These are phyloP conservation scores for Amiota communis DNA, from an alignment of 2,888 invertebrate species.

Conservation along the genomic window DNA sequence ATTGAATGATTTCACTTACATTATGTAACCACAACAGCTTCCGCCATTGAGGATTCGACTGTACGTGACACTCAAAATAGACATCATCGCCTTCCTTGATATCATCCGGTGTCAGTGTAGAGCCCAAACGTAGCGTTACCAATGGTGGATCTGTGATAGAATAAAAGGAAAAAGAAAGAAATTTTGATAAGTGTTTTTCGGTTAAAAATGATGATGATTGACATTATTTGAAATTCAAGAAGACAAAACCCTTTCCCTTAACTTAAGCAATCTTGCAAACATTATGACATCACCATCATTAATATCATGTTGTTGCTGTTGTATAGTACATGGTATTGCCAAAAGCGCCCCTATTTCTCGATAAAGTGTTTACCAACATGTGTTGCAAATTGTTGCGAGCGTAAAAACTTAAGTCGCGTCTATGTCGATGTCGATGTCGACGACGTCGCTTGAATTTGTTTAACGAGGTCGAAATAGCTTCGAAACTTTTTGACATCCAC, in stretches of 20 bases:
- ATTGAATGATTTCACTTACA: constrained; percentile 77
- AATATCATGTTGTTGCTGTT: too few species aligned
- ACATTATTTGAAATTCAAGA: too few species aligned
- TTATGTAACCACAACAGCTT: constrained; percentile 91
- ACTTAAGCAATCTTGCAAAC: neutral
- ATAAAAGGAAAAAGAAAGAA: constrained; percentile 12
- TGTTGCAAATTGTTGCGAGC: constrained; percentile 54
- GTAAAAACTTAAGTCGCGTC: constrained; percentile 52
- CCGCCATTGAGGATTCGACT: constrained; percentile 88
- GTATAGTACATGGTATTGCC: neutral
- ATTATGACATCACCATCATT: neutral
- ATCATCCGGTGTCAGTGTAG: constrained; percentile 87
- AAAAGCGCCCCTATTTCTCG: neutral
- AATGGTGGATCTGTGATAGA: constrained; percentile 85
- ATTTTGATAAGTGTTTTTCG: constrained; percentile 6
- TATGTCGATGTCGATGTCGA: constrained; percentile 38
- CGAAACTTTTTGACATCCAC: constrained; percentile 53
- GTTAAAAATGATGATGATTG: too few species aligned
- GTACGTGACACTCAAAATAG: constrained; percentile 93
- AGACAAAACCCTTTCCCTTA: too few species aligned
- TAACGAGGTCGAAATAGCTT: constrained; percentile 54
- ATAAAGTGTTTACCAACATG: constrained; percentile 57
- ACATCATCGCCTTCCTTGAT: constrained; percentile 95
- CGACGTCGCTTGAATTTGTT: constrained; percentile 54
- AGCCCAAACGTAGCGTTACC: constrained; percentile 86